phyloP scores from a whole-genome alignment of 2,797 vertebrate species.

The Scyliorhinus canicula region DNA sequence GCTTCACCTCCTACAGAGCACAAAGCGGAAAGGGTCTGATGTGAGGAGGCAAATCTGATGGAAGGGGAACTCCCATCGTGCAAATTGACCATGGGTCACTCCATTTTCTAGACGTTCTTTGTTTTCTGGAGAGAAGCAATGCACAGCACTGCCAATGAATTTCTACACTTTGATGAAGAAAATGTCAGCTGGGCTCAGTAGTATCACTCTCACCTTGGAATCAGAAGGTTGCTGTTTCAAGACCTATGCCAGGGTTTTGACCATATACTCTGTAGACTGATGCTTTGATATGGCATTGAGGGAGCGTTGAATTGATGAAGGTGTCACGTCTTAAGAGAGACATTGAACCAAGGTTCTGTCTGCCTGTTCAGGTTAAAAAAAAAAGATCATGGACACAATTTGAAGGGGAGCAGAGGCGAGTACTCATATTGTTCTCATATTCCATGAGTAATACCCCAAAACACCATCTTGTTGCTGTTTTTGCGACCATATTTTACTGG shows the following conservation, averaged over 20 bases:
- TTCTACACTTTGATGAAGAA: not conserved
- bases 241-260: not conserved
- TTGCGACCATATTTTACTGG: not conserved
- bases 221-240: not conserved
- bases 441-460: not conserved
- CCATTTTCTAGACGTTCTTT: not conserved
- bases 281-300: not conserved
- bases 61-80: not conserved
- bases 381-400: not conserved
- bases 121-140: not conserved
- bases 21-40: not conserved
- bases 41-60: not conserved
- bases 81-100: not conserved
- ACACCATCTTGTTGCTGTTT: not conserved
- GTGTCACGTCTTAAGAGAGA: not conserved
- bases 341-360: not conserved
- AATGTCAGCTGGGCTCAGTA: not conserved
- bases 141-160: not conserved
- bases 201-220: not conserved
- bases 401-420: not conserved
- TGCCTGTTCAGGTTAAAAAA: not conserved
- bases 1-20: not conserved
- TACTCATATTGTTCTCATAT: not conserved
- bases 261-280: not conserved
- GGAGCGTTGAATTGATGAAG: not conserved